Conservation (phyloP, 2,888 invertebrate species). For the Aricia artaxerxes region DNA sequence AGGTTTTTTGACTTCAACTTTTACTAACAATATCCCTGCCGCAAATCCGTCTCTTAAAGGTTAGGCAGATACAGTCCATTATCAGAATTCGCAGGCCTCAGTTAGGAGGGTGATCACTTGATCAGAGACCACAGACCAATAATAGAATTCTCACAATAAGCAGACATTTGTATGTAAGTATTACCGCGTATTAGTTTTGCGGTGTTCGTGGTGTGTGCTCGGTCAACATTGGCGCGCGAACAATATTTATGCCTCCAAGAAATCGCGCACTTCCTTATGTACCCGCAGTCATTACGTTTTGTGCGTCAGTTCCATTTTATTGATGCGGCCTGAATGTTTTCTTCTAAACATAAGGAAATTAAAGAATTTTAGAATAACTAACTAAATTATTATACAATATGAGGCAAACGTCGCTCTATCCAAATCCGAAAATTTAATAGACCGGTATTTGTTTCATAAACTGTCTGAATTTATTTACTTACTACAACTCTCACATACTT, state of each 20-base stretch:
- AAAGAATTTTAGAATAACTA: not conserved
- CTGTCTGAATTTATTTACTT: too few species aligned
- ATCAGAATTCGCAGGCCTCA: too few species aligned
- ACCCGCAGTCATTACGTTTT: not conserved
- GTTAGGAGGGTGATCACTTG: too few species aligned
- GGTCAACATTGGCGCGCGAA: not conserved
- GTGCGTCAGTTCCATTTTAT: not conserved
- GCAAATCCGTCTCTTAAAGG: too few species aligned
- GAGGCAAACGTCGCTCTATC: too few species aligned
- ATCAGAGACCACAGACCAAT: not conserved
- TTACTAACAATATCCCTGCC: too few species aligned
- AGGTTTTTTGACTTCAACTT: too few species aligned
- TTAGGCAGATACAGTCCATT: too few species aligned
- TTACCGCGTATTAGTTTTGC: not conserved
- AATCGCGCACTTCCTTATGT: slow-evolving; percentile 2
- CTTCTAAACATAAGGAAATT: not conserved
- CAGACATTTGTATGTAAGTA: not conserved
- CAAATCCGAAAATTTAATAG: too few species aligned
- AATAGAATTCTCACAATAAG: not conserved
- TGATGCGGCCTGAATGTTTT: not conserved
- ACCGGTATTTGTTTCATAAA: too few species aligned
- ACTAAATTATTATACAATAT: too few species aligned
- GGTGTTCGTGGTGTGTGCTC: not conserved
- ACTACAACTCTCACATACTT: too few species aligned
- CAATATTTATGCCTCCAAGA: not conserved